Evolutionary conservation across 2,888 invertebrate species (phyloP).

Genomic region (Nephrotoma flavescens): DNA sequence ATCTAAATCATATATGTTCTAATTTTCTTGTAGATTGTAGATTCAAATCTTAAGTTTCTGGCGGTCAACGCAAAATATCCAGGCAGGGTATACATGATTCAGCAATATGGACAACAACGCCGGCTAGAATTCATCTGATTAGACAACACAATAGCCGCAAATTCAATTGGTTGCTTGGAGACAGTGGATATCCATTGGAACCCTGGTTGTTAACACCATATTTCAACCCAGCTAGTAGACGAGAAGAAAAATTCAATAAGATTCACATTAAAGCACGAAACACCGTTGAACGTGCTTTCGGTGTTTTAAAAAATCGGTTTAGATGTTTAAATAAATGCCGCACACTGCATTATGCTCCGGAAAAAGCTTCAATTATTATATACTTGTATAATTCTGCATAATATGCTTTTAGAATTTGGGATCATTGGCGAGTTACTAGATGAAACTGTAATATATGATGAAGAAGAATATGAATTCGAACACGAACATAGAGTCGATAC

Average conservation of each 20-base stretch:
- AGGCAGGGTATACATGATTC: constrained; percentile 2
- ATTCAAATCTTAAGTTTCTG: constrained; percentile 6
- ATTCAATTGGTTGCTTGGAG: constrained; percentile 8
- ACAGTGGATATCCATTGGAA: not conserved
- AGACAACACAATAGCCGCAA: not conserved
- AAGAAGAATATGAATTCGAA: no score
- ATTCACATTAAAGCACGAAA: constrained; percentile 9
- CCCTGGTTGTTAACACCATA: not conserved
- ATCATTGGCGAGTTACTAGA: not conserved
- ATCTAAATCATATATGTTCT: not conserved
- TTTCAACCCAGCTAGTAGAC: not conserved
- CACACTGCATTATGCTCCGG: no score
- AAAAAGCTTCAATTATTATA: no score
- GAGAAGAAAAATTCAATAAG: constrained; percentile 6
- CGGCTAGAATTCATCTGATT: constrained; percentile 4
- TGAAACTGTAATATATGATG: no score
- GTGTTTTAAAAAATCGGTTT: no score
- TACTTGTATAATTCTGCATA: no score
- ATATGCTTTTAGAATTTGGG: constrained; percentile 8
- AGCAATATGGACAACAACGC: not conserved
- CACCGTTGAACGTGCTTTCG: no score
- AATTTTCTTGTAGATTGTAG: not conserved
- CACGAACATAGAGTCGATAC: no score
- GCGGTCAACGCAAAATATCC: constrained; percentile 9
- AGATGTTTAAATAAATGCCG: no score